phyloP scores from a whole-genome alignment of 2,797 vertebrate species.

The Mallotus villosus region DNA sequence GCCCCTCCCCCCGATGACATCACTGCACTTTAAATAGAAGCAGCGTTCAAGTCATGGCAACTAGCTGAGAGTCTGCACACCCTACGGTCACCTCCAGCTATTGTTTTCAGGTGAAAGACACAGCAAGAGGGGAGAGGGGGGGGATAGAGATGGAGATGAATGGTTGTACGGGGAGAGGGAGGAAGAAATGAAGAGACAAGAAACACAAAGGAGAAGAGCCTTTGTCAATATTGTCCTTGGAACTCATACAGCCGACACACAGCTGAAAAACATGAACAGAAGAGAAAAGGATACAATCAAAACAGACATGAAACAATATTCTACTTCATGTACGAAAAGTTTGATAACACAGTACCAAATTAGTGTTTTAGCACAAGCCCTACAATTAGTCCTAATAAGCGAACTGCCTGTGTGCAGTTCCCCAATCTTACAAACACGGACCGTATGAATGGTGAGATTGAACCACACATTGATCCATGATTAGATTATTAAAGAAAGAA shows the following conservation, averaged over 20 bases:
- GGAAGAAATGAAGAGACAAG: slow-evolving; percentile 4
- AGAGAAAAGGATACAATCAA: not conserved
- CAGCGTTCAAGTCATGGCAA: slow-evolving; percentile 57
- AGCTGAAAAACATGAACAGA: not conserved
- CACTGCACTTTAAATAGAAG: slow-evolving; percentile 67
- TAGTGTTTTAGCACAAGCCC: too few species aligned
- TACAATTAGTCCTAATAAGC: too few species aligned
- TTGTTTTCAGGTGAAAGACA: not conserved
- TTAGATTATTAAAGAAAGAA: too few species aligned
- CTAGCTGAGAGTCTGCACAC: slow-evolving; percentile 45
- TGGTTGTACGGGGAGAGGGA: slow-evolving; percentile 11
- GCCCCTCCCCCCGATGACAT: slow-evolving; percentile 70
- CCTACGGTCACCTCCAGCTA: not conserved
- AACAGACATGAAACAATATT: too few species aligned
- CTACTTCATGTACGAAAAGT: too few species aligned
- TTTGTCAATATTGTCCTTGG: too few species aligned
- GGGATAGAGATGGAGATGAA: not conserved
- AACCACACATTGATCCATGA: too few species aligned
- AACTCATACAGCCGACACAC: too few species aligned
- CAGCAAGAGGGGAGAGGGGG: slow-evolving; percentile 28
- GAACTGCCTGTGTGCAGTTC: too few species aligned
- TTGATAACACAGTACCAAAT: too few species aligned
- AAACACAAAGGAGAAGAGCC: not conserved
- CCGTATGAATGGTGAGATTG: too few species aligned
- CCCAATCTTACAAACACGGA: too few species aligned